Percentiles rank a stretch among this genome's conserved stretches.
phyloP scores from a whole-genome alignment of 92 coral and sea anemone species.

The Anthopleura xanthogrammica region DNA sequence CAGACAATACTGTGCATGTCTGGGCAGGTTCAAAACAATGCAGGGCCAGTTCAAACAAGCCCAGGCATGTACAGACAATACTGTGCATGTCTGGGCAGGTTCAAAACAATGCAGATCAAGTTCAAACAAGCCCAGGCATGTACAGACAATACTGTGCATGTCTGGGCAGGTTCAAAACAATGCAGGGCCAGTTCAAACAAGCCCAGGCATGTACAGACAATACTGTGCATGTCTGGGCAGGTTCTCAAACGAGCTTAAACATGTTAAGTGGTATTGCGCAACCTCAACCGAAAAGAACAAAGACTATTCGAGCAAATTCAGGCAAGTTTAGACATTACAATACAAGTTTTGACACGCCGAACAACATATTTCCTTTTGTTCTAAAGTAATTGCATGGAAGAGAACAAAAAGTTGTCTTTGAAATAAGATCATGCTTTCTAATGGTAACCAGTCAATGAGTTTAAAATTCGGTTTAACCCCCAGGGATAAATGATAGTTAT shows the following conservation, averaged over 20 bases:
- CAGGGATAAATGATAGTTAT: not conserved
- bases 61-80: too few relatives aligned
- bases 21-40: too few relatives aligned
- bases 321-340: not conserved
- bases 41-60: too few relatives aligned
- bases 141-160: too few relatives aligned
- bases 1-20: too few relatives aligned
- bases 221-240: conserved; percentile 1
- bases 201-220: not conserved
- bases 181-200: too few relatives aligned
- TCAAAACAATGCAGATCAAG: too few relatives aligned
- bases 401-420: not conserved
- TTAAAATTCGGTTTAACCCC: not conserved
- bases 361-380: not conserved
- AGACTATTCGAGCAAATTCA: not conserved
- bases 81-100: too few relatives aligned
- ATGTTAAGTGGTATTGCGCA: too few relatives aligned
- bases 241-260: not conserved
- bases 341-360: not conserved
- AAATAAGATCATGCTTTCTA: not conserved
- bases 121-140: too few relatives aligned
- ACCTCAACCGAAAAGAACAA: not conserved
- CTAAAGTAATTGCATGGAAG: not conserved
- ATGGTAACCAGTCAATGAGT: not conserved
- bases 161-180: too few relatives aligned